Percentiles rank a stretch among this genome's conserved stretches.
These are phyloP conservation scores for Cyanocitta stelleri DNA, from an alignment of 2,113 vertebrate genomes.

Conservation along the genomic window DNA sequence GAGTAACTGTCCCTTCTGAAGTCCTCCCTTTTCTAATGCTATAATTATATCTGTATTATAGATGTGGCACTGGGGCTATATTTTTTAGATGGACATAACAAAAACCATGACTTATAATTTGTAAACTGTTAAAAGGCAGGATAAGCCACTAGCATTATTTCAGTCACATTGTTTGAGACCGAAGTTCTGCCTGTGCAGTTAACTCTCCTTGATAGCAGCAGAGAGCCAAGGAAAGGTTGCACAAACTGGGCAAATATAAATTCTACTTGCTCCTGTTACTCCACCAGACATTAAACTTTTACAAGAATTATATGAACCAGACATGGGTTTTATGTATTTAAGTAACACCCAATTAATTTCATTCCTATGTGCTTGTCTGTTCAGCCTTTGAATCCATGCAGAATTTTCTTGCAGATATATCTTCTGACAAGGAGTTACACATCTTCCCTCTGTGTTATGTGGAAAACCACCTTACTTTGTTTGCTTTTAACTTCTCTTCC, in stretches of 20 bases:
- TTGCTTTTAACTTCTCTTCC: not conserved
- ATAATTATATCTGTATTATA: not conserved
- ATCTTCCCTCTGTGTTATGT: not conserved
- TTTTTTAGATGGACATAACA: not conserved
- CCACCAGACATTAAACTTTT: not conserved
- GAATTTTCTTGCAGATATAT: not conserved
- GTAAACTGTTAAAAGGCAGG: not conserved
- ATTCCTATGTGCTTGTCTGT: not conserved
- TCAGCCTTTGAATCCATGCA: not conserved
- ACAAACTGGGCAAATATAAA: not conserved
- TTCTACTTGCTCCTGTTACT: not conserved
- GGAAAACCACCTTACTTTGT: not conserved
- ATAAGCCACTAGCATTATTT: not conserved
- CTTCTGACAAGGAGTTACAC: not conserved
- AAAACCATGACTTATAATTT: not conserved
- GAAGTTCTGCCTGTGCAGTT: not conserved
- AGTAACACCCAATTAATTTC: not conserved
- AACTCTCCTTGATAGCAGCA: not conserved
- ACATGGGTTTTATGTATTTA: not conserved
- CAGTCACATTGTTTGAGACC: not conserved
- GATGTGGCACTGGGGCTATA: accelerated
- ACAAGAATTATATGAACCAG: not conserved
- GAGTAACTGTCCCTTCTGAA: not conserved
- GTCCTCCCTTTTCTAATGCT: not conserved
- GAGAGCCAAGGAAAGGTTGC: not conserved